Conservation (phyloP, 2,888 invertebrate genomes). For the Drosophila engyochracea region DNA sequence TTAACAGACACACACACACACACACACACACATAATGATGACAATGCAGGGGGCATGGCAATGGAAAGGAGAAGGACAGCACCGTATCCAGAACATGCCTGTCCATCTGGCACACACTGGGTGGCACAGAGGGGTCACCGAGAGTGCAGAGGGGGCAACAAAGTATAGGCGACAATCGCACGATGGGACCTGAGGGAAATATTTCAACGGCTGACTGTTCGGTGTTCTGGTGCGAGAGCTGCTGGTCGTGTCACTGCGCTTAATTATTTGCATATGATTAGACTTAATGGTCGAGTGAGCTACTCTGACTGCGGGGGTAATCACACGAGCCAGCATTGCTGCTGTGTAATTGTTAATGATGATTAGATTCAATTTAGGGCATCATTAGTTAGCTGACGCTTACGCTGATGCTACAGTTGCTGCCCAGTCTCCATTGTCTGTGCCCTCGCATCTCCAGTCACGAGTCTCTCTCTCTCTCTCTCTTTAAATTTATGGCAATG, state of each 20-base stretch:
- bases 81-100: constrained; percentile 38
- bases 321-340: constrained; percentile 64
- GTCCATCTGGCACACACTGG: constrained; percentile 55
- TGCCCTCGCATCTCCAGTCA: constrained; percentile 20
- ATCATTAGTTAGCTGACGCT: constrained; percentile 83
- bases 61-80: constrained; percentile 5
- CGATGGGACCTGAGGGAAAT: constrained; percentile 83
- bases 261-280: constrained; percentile 85
- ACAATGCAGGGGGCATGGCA: constrained; percentile 34
- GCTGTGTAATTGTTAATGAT: constrained; percentile 85
- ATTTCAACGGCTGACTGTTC: constrained; percentile 72
- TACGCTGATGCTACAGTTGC: constrained; percentile 41
- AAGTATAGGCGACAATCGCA: constrained; percentile 77
- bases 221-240: constrained; percentile 19
- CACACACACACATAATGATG: constrained; percentile 23
- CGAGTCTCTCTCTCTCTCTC: constrained; percentile 9
- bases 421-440: constrained; percentile 45
- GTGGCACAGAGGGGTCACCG: constrained; percentile 4
- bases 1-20: constrained; percentile 21
- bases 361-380: constrained; percentile 85
- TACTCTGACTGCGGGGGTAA: constrained; percentile 59
- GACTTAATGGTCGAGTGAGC: constrained; percentile 74
- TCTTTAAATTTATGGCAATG: constrained; percentile 79
- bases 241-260: constrained; percentile 67
- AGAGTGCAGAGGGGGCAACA: constrained; percentile 26